Percentiles rank a stretch among this genome's conserved stretches.
Evolutionary conservation across 2,888 invertebrate species (phyloP).

Genomic region (Eretmocerus hayati): DNA sequence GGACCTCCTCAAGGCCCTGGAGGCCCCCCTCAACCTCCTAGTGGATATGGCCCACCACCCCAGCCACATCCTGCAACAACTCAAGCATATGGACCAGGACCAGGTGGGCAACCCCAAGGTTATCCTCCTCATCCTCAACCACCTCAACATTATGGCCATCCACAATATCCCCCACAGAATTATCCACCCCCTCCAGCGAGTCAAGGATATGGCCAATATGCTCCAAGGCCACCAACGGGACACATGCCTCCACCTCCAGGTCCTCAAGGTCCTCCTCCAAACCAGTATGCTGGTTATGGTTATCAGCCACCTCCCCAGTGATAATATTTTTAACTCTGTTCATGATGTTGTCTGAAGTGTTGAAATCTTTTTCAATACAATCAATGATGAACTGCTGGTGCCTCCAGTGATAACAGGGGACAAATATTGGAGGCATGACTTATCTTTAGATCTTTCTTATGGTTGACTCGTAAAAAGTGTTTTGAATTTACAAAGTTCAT

Average conservation of each 20-base stretch:
- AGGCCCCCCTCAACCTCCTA: constrained; percentile 39
- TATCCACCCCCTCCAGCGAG: constrained; percentile 57
- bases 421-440: too few species aligned
- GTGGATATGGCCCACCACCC: constrained; percentile 47
- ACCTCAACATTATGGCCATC: constrained; percentile 50
- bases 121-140: constrained; percentile 53
- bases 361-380: background rate
- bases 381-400: background rate
- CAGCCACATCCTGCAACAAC: constrained; percentile 51
- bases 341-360: background rate
- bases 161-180: constrained; percentile 54
- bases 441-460: too few species aligned
- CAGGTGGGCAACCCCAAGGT: constrained; percentile 51
- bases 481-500: too few species aligned
- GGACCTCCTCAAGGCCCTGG: constrained; percentile 44
- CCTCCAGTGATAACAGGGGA: background rate
- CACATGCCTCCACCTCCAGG: constrained; percentile 57
- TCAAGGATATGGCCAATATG: constrained; percentile 58
- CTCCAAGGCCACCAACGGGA: constrained; percentile 56
- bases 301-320: constrained; percentile 73
- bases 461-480: too few species aligned
- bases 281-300: constrained; percentile 69
- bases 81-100: constrained; percentile 45
- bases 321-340: constrained; percentile 14
- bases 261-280: constrained; percentile 67